A percentile compares a stretch with the other conserved stretches of the same genome.
Conservation (phyloP, 2,888 invertebrate species). For the Chloroclysta siterata region DNA sequence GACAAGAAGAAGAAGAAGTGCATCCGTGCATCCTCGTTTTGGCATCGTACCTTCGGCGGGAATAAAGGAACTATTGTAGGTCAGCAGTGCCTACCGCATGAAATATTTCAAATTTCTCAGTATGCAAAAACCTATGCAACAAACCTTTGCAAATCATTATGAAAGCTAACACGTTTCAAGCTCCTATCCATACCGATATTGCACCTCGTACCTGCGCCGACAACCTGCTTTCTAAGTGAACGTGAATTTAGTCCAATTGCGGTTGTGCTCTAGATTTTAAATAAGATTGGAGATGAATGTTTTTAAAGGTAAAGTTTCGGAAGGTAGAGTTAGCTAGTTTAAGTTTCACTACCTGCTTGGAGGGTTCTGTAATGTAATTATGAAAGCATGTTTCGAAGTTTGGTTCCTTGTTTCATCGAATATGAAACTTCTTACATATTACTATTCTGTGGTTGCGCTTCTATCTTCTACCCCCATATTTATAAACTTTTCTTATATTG, state of each 20-base stretch:
- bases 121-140: no score
- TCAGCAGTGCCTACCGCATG: no score
- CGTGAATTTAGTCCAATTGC: constrained; percentile 46
- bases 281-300: constrained; percentile 56
- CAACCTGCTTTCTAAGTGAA: constrained; percentile 14
- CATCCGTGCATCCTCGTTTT: no score
- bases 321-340: constrained; percentile 29
- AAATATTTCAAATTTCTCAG: no score
- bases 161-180: no score
- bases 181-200: no score
- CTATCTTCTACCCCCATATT: not conserved
- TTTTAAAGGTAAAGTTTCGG: constrained; percentile 37
- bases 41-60: no score
- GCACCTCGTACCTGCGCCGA: not conserved
- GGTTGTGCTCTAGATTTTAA: constrained; percentile 59
- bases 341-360: constrained; percentile 31
- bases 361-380: constrained; percentile 20
- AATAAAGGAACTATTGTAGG: no score
- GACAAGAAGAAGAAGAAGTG: no score
- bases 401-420: constrained; percentile 2
- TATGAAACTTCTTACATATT: constrained; percentile 2
- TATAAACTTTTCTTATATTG: no score
- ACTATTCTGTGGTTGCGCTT: not conserved
- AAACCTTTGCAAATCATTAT: no score
- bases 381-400: constrained; percentile 14